Base-by-base conservation (phyloP, 2,797 vertebrate genomes). In the Artibeus jamaicensis region DNA sequence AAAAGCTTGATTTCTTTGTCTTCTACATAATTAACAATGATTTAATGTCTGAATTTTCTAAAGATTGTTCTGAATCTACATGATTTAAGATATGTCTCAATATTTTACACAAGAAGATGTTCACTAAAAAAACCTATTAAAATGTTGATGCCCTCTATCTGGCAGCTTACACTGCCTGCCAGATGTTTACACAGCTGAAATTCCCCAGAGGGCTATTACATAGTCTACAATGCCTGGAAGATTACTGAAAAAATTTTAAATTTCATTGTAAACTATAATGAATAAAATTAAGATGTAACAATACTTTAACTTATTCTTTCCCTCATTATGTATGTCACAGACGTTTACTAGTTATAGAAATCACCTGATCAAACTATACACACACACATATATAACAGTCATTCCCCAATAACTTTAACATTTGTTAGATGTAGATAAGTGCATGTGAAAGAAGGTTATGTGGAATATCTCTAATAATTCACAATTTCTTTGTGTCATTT, bases 61-160 rank as follows among this genome's bases (percentile, higher is more conserved):
- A 53, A 42, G 12, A 53, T 34, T 32, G 68, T 59, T 55, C 12
- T 73, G 91, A 55, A 89, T 87, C 22, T 77, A 65, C 11, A 6
- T 73, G 9, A 42, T 46, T 94, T 44, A 89, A 89, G 73, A 73
- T 5, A 68, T 81, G 44, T 57, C 9, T 92, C 24, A 93, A 37
- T 91, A 90, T 48, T 92, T 90, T 85, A 73, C 24, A 68, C 67
- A 39, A 91, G 53, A 73, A 48, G 12, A 85, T 71, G 34, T 59
- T 73, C 70, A 89, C 32, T 94, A 67, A 82, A 53, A 89, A 91
- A 91, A n/a, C 4, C 53, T 93, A 57, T 77, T 89, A 85, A 96
- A 92, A 96, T 71, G 53, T 19, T 68, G 82, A 87, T 73, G 42
- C 32, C 93, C 26, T 96, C 5, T 77, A 32, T 79, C n/a, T 86